Evolutionary conservation across 2,797 vertebrate species (phyloP), one percentile per base, ranked within the genome.

Genomic region (Eulemur coronatus): DNA sequence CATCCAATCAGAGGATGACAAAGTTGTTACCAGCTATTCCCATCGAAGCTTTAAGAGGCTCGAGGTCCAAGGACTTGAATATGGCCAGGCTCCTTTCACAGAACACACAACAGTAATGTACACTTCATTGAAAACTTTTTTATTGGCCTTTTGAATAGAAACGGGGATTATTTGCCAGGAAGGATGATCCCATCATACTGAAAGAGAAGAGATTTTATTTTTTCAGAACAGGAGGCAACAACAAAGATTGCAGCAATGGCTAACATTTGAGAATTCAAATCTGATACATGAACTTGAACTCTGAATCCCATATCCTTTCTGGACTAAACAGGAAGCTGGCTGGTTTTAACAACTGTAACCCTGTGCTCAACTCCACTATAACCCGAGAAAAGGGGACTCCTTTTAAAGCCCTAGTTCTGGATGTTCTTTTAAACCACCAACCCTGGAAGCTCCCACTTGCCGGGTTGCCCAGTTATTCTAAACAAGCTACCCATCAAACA

Each of bases 181-280:
- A 99, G 99, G 98, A 99, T 99, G 99, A 99, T 99, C 72, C 99
- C 99, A 98, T 99, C 99, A 57, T 99, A 99, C 99, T 99, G 98
- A 48, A 98, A 99, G 52, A 98, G 88, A 97, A 93, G 67, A 97
- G 73, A 97, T 95, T 93, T 86, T 24, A 55, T 84, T 76, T 30
- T 95, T 85, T 97, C 88, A 89, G 70, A 95, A 22, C 43, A 95
- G 59, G 70, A 76, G 84, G 50, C 72, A 97, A 89, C 0, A 94
- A 24, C 52, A 88, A 91, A 13, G 10, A 95, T 0, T 7, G 38
- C 28, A 92, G 85, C 69, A 97, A 48, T 33, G 7, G 72, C 81
- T 92, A 95, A 93, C 0, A 18, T 63, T 28, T 26, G 33, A 95
- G 48, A 94, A 91, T 33, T 76, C 52, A 67, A 87, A 96, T 33